phyloP scores from a whole-genome alignment of 2,797 vertebrate genomes.

The Acropternis orthonyx region DNA sequence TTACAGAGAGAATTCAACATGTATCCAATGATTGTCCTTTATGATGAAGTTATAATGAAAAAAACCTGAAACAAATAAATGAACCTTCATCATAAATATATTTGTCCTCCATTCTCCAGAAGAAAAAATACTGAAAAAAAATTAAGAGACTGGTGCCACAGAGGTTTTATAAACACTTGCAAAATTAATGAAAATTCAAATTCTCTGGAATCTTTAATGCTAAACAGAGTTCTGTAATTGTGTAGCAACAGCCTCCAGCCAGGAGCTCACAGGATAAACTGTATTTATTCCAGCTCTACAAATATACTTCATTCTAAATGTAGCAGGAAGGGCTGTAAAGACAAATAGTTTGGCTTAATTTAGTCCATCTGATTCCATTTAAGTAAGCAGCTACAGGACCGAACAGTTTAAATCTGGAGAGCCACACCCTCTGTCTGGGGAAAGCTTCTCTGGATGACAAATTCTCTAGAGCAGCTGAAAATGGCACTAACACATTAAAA shows the following conservation, averaged over 20 bases:
- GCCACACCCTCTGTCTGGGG: not conserved
- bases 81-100: not conserved
- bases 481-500: not conserved
- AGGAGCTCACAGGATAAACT: not conserved
- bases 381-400: not conserved
- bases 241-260: not conserved
- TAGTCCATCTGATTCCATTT: not conserved
- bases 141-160: not conserved
- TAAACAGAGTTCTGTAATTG: not conserved
- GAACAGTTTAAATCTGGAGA: not conserved
- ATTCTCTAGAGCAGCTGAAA: not conserved
- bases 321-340: not conserved
- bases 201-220: not conserved
- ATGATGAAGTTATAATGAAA: not conserved
- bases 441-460: not conserved
- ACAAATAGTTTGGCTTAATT: not conserved
- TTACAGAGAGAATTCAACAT: not conserved
- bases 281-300: not conserved
- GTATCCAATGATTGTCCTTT: not conserved
- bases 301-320: not conserved
- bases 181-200: not conserved
- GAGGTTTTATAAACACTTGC: not conserved
- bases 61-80: not conserved
- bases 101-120: not conserved
- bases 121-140: not conserved